Conservation (phyloP, 2,888 invertebrate species). For the Microctonus brassicae region DNA sequence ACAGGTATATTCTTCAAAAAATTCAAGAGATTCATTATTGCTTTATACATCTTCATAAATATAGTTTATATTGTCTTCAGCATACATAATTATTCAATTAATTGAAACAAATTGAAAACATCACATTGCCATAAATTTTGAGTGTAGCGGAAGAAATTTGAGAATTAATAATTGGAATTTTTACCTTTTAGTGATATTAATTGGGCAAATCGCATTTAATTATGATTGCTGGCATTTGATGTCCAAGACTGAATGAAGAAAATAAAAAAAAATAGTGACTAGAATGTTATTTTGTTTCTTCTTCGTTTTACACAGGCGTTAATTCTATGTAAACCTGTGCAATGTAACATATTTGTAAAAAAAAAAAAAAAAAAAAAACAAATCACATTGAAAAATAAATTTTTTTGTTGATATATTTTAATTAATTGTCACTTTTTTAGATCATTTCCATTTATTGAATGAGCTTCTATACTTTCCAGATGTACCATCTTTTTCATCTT, state of each 20-base stretch:
- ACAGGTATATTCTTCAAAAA: constrained; percentile 14
- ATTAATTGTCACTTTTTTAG: constrained; percentile 2
- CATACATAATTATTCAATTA: constrained; percentile 27
- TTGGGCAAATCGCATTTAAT: constrained; percentile 47
- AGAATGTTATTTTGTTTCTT: constrained; percentile 55
- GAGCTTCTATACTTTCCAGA: constrained; percentile 56
- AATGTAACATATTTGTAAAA: constrained; percentile 65
- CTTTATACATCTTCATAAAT: background rate
- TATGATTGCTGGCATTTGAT: constrained; percentile 48
- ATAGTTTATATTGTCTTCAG: constrained; percentile 8
- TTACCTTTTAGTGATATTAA: constrained; percentile 56
- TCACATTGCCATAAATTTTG: too few species aligned
- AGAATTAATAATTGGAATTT: constrained; percentile 30
- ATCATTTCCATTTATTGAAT: constrained; percentile 62
- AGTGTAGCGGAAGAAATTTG: too few species aligned
- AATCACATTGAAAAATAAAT: constrained; percentile 32
- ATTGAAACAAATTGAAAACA: constrained; percentile 31
- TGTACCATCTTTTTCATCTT: constrained; percentile 73
- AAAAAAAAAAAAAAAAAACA: constrained; percentile 50
- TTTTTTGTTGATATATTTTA: constrained; percentile 58
- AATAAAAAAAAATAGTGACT: background rate
- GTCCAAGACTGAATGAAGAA: constrained; percentile 60
- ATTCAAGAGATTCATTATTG: background rate
- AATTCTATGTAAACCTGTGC: constrained; percentile 51
- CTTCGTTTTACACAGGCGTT: constrained; percentile 47